These are phyloP conservation scores for Endomychus coccineus DNA, from an alignment of 2,888 invertebrate genomes.

Conservation along the genomic window DNA sequence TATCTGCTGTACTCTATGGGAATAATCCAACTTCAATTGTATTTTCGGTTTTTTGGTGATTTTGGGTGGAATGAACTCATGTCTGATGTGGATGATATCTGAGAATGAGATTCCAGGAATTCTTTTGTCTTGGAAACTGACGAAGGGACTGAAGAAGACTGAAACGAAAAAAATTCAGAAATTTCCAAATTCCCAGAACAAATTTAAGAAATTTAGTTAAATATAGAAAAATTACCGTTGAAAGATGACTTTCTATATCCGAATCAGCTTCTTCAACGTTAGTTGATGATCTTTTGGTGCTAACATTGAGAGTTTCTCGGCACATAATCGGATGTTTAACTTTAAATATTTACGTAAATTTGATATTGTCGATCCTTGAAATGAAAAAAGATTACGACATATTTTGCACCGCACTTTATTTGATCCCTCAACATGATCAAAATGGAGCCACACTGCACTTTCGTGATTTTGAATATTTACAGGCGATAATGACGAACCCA, in stretches of 20 bases:
- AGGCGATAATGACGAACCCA: too few relatives aligned
- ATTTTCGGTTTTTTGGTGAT: background rate
- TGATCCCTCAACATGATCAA: slow-evolving; percentile 2
- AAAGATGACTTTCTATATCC: too few relatives aligned
- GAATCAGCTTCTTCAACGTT: too few relatives aligned
- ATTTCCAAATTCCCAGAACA: too few relatives aligned
- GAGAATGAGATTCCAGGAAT: background rate
- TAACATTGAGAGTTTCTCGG: background rate
- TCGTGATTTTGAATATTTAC: too few relatives aligned
- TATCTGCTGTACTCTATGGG: background rate
- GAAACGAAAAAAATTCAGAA: slow-evolving; percentile 3
- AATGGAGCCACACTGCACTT: slow-evolving; percentile 6
- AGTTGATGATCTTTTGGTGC: background rate
- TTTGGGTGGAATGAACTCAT: too few relatives aligned
- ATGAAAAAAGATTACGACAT: slow-evolving; percentile 1
- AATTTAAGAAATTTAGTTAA: too few relatives aligned
- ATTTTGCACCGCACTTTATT: slow-evolving; percentile 1
- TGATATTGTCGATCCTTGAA: slow-evolving; percentile 1
- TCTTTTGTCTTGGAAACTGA: slow-evolving; percentile 3
- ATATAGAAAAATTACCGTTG: too few relatives aligned
- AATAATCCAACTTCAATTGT: background rate
- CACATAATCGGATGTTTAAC: slow-evolving; percentile 1
- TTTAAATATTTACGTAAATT: slow-evolving; percentile 1
- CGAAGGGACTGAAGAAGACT: background rate
- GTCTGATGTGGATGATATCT: background rate